Conservation (phyloP, 2,797 vertebrate species). For the Cyprinodon diabolis region DNA sequence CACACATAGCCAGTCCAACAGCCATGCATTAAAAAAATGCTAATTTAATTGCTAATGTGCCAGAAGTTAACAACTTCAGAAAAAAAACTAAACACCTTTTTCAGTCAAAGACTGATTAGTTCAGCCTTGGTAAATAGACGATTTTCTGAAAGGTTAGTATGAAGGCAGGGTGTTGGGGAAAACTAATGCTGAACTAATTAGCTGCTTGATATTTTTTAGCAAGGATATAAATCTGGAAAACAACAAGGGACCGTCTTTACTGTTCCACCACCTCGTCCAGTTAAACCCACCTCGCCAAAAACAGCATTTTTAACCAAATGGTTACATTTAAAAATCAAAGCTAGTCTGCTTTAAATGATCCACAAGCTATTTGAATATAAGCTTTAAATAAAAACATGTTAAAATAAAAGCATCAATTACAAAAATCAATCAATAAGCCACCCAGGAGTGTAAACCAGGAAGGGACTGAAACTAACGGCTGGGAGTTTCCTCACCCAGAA, state of each 20-base stretch:
- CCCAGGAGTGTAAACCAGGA: background rate
- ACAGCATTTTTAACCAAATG: background rate
- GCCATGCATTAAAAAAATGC: background rate
- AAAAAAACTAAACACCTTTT: background rate
- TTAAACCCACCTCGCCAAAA: background rate
- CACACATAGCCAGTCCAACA: background rate
- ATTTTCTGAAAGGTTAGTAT: background rate
- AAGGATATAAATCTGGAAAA: background rate
- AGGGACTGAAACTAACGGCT: background rate
- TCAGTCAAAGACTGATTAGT: background rate
- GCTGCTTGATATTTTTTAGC: background rate
- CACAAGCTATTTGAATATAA: background rate
- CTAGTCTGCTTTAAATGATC: background rate
- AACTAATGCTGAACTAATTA: background rate
- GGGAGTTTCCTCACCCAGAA: background rate
- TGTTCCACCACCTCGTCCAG: background rate
- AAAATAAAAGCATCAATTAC: background rate
- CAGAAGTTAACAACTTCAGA: background rate
- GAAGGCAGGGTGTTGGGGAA: background rate
- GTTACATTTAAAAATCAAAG: background rate
- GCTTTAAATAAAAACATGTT: background rate
- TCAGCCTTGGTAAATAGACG: background rate
- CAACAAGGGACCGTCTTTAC: background rate
- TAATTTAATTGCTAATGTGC: no score
- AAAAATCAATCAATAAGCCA: background rate